Base-by-base conservation (phyloP, 2,113 vertebrate species). In the Pterocles orientalis region DNA sequence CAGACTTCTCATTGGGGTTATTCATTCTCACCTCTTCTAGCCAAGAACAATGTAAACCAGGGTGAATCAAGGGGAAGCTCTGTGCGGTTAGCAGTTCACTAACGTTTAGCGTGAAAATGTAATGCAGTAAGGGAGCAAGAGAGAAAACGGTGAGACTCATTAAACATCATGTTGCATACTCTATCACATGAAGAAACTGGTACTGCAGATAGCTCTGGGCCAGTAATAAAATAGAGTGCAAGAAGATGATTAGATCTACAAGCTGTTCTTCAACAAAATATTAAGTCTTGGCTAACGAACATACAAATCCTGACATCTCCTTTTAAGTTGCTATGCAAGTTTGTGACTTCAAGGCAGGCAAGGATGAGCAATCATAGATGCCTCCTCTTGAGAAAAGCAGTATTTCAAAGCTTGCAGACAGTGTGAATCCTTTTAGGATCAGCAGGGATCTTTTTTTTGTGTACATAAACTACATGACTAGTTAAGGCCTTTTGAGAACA, bases 11-110 rank as follows among this genome's bases (percentile, higher is more conserved):
- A 51, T 0, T 70, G 69, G 53, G 18, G 29, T 39, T 86, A 51
- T 68, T 95, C 50, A 39, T 86, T 90, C 29, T 88, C 93, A 41
- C 51, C 28, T 90, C n/a, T 65, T 82, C 4, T 15, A 81, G 87
- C 87, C 93, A 96, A 96, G 50, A 95, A 29, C 81, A 94, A 58
- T 82, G 91, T 58, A 62, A 94, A 71, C 12, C 51, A 73, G 71
- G 79, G 79, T 94, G 79, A 96, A 70, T 80, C 47, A 80, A 92
- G 85, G 66, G 68, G 78, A 93, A 80, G 53, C 86, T 53, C 26
- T 2, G 0, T 48, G 29, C 20, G 73, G 41, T 88, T 93, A 93
- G 62, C 88, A 86, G 31, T 80, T 88, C 51, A 77, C 69, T 77
- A 80, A 75, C 73, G 61, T 54, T 88, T 90, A 70, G 23, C 24